Percentiles rank a stretch among this genome's conserved stretches.
Evolutionary conservation across 2,888 invertebrate genomes (phyloP).

Genomic region (Caradrina clavipalpis): DNA sequence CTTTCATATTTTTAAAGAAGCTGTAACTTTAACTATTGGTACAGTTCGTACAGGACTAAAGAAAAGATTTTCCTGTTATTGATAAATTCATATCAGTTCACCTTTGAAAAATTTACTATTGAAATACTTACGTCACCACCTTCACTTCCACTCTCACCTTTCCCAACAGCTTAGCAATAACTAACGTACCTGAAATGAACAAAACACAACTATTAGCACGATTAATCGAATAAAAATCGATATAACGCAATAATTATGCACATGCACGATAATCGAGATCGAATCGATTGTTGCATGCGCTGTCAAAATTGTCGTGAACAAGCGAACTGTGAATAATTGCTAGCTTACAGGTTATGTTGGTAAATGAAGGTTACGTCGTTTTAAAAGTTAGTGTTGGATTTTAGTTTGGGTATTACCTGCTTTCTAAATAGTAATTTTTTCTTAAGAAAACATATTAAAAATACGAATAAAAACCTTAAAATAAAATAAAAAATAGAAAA

Average conservation of each 20-base stretch:
- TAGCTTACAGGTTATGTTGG: conserved; percentile 42
- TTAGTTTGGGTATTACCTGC: neutral
- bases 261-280: conserved; percentile 51
- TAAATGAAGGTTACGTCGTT: conserved; percentile 34
- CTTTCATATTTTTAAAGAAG: no score
- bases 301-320: conserved; percentile 53
- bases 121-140: neutral
- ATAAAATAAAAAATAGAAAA: no score
- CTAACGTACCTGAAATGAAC: conserved; percentile 61
- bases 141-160: conserved; percentile 22
- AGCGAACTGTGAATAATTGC: conserved; percentile 55
- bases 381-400: neutral
- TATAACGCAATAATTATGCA: conserved; percentile 52
- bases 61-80: no score
- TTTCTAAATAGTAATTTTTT: no score
- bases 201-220: conserved; percentile 49
- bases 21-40: no score
- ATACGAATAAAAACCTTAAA: no score
- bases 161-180: conserved; percentile 38
- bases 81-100: no score
- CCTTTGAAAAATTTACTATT: no score
- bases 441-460: no score
- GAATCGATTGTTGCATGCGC: conserved; percentile 52
- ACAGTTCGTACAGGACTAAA: no score
- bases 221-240: conserved; percentile 50